Conservation (phyloP, 2,888 invertebrate species). For the Watsonalla binaria region DNA sequence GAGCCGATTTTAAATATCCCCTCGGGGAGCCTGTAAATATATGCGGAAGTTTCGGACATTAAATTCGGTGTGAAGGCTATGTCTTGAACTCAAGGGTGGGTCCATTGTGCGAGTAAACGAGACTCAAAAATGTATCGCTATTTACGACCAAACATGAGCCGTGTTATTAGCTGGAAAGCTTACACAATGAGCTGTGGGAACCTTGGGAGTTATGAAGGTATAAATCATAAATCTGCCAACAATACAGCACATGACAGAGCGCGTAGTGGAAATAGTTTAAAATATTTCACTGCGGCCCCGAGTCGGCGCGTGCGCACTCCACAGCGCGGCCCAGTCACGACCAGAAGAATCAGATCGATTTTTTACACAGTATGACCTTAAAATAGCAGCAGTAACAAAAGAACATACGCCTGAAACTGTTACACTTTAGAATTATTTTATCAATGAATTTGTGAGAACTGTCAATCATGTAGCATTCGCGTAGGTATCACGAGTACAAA, state of each 20-base stretch:
- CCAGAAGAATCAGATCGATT: constrained; percentile 53
- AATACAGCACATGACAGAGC: constrained; percentile 61
- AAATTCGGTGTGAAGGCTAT: constrained; percentile 46
- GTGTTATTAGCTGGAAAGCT: constrained; percentile 2
- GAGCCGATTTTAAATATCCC: constrained; percentile 22
- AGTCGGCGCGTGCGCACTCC: constrained; percentile 65
- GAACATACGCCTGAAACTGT: constrained; percentile 9
- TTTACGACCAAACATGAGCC: constrained; percentile 9
- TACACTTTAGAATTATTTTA: constrained; percentile 7
- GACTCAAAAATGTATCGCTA: constrained; percentile 22
- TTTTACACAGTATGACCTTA: constrained; percentile 56
- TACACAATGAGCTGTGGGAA: constrained; percentile 14
- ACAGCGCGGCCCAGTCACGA: constrained; percentile 65
- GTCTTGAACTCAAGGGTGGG: constrained; percentile 50
- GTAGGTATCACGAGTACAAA: neutral
- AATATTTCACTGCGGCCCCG: constrained; percentile 58
- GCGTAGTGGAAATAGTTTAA: constrained; percentile 49
- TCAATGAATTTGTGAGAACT: constrained; percentile 1
- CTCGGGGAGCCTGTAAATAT: constrained; percentile 10
- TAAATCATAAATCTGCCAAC: constrained; percentile 67
- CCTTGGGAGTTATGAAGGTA: constrained; percentile 59
- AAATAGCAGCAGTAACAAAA: constrained; percentile 29
- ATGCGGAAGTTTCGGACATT: constrained; percentile 46
- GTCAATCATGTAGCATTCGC: neutral
- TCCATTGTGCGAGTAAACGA: constrained; percentile 38